phyloP scores from a whole-genome alignment of 1,140 invertebrate species.

The Drosophila kikkawai region DNA sequence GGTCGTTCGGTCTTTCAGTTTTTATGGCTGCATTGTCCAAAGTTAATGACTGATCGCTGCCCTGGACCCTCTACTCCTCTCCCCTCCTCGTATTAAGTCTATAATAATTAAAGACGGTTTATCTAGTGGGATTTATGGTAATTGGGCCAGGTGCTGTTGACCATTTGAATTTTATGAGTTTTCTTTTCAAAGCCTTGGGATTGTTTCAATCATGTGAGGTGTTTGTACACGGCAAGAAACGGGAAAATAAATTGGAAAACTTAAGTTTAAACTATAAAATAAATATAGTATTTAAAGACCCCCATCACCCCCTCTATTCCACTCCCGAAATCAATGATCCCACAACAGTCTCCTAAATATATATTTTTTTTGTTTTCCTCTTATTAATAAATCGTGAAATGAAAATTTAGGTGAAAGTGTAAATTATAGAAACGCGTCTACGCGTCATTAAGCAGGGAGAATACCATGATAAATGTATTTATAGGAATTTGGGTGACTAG shows the following conservation, averaged over 20 bases:
- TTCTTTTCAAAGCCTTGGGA: conserved; percentile 6
- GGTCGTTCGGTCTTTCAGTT: conserved; percentile 50
- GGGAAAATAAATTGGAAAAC: background rate
- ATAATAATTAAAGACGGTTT: conserved; percentile 34
- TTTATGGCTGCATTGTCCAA: conserved; percentile 76
- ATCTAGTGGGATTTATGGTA: conserved; percentile 32
- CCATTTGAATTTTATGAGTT: conserved; percentile 20
- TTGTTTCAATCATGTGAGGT: conserved; percentile 10
- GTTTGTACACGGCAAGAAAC: background rate
- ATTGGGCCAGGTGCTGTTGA: conserved; percentile 55
- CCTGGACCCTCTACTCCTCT: background rate
- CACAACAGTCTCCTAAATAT: conserved; percentile 17
- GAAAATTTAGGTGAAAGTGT: conserved; percentile 77
- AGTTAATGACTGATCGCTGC: conserved; percentile 57
- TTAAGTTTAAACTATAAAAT: background rate
- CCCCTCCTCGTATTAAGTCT: background rate
- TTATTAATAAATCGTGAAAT: conserved; percentile 57
- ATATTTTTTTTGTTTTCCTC: conserved; percentile 29
- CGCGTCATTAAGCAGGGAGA: conserved; percentile 81
- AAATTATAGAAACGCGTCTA: conserved; percentile 77
- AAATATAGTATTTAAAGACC: background rate
- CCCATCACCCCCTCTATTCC: background rate
- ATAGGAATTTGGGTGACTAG: conserved; percentile 81
- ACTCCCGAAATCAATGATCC: conserved; percentile 17
- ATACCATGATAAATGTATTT: conserved; percentile 83